phyloP scores from a whole-genome alignment of 2,888 invertebrate species.

The Sinotaia quadrata region DNA sequence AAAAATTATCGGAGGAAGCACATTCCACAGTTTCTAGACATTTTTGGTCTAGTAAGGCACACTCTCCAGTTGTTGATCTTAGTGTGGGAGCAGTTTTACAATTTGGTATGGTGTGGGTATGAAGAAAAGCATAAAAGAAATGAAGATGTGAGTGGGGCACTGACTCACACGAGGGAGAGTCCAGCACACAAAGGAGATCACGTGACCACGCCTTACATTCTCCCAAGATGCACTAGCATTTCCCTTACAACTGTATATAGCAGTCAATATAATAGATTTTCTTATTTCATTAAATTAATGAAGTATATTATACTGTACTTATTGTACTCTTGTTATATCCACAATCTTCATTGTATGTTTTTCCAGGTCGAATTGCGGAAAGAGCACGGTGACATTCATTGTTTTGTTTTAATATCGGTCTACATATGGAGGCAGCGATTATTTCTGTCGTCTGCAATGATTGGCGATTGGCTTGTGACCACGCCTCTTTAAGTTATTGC shows the following conservation, averaged over 20 bases:
- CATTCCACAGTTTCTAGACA: slow-evolving; percentile 26
- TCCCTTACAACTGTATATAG: slow-evolving; percentile 10
- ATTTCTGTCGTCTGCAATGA: slow-evolving; percentile 26
- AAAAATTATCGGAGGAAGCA: slow-evolving; percentile 39
- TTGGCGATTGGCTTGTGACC: slow-evolving; percentile 18
- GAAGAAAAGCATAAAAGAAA: slow-evolving; percentile 19
- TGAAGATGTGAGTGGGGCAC: slow-evolving; percentile 45
- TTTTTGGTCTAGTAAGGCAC: slow-evolving; percentile 7
- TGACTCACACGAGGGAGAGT: slow-evolving; percentile 69
- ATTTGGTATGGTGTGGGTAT: slow-evolving; percentile 4
- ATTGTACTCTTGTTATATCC: too few relatives aligned
- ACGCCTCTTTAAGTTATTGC: slow-evolving; percentile 9
- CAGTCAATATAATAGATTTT: not conserved
- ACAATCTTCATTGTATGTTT: too few relatives aligned
- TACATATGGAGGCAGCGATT: too few relatives aligned
- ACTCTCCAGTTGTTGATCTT: slow-evolving; percentile 14
- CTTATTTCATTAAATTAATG: not conserved
- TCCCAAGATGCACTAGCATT: slow-evolving; percentile 55
- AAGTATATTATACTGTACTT: too few relatives aligned
- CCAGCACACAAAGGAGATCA: slow-evolving; percentile 70
- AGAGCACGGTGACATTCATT: not conserved
- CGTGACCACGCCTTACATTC: slow-evolving; percentile 67
- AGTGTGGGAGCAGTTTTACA: slow-evolving; percentile 19
- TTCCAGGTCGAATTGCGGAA: too few relatives aligned
- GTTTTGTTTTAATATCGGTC: not conserved